Percentiles rank a stretch among this genome's conserved stretches.
These are phyloP conservation scores for Nomada goodeniana DNA, from an alignment of 2,888 invertebrate species.

Conservation along the genomic window DNA sequence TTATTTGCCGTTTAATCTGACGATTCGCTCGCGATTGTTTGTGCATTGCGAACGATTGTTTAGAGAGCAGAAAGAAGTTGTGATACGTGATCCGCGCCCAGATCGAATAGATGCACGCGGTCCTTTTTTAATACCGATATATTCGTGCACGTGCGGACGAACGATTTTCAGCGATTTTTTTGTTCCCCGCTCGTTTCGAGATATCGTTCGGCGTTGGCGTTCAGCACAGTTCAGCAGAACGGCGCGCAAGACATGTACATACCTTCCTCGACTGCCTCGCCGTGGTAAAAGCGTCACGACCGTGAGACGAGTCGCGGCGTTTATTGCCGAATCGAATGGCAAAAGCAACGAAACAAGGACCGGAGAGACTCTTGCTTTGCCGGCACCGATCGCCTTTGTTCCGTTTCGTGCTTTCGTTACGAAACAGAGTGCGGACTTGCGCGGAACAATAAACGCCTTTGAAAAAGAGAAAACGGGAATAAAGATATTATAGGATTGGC, in stretches of 20 bases:
- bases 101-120: not conserved
- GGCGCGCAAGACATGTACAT: not conserved
- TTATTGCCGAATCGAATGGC: conserved; percentile 81
- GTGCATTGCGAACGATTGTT: not conserved
- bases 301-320: conserved; percentile 74
- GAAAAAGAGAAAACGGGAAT: no score
- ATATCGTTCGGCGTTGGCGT: not conserved
- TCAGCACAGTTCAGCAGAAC: not conserved
- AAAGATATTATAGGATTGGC: no score
- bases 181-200: not conserved
- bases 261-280: conserved; percentile 38
- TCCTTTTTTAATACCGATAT: not conserved
- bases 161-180: conserved; percentile 28
- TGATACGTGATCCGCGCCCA: not conserved
- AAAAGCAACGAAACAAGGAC: conserved; percentile 69
- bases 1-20: not conserved
- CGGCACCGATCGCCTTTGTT: conserved; percentile 51
- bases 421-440: not conserved
- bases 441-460: no score
- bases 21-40: not conserved
- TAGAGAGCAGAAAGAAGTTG: not conserved
- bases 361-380: conserved; percentile 66
- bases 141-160: conserved; percentile 23
- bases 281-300: conserved; percentile 25
- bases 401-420: not conserved